phyloP scores from a whole-genome alignment of 2,888 invertebrate species.

The Drosophila nr. perissopoda region DNA sequence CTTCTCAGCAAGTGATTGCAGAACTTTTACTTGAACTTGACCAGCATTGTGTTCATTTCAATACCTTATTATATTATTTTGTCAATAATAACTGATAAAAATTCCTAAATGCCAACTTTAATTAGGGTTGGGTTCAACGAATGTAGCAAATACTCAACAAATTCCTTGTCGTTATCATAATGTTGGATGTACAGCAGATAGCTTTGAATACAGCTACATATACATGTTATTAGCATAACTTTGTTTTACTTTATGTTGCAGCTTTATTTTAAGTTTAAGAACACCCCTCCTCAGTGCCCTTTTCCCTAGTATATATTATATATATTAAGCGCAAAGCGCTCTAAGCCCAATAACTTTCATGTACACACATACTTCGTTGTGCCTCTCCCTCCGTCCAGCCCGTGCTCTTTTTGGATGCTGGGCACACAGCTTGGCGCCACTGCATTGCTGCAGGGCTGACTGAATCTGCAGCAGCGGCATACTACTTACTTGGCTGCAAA shows the following conservation, averaged over 20 bases:
- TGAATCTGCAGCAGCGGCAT: constrained; percentile 35
- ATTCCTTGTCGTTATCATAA: constrained; percentile 47
- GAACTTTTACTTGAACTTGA: constrained; percentile 2
- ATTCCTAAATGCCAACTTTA: constrained; percentile 28
- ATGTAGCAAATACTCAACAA: constrained; percentile 46
- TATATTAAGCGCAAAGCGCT: constrained; percentile 69
- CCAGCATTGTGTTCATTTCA: not conserved
- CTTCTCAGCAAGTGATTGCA: not conserved
- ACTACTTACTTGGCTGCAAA: constrained; percentile 55
- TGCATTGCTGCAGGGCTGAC: constrained; percentile 75
- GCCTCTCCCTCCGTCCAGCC: not conserved
- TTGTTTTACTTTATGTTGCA: constrained; percentile 51
- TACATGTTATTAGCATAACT: constrained; percentile 54
- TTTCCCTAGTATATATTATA: constrained; percentile 33
- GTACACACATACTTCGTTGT: constrained; percentile 47
- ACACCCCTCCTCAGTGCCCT: constrained; percentile 3
- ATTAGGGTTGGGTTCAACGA: constrained; percentile 23
- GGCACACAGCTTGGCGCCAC: constrained; percentile 64
- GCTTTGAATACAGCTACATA: constrained; percentile 1
- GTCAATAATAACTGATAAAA: not conserved
- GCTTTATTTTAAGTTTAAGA: constrained; percentile 53
- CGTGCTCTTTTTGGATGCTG: constrained; percentile 4
- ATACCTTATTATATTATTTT: not conserved
- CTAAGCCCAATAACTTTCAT: constrained; percentile 75
- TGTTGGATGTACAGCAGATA: constrained; percentile 5